Base-by-base conservation (phyloP, 2,797 vertebrate genomes). In the Gouania willdenowi region DNA sequence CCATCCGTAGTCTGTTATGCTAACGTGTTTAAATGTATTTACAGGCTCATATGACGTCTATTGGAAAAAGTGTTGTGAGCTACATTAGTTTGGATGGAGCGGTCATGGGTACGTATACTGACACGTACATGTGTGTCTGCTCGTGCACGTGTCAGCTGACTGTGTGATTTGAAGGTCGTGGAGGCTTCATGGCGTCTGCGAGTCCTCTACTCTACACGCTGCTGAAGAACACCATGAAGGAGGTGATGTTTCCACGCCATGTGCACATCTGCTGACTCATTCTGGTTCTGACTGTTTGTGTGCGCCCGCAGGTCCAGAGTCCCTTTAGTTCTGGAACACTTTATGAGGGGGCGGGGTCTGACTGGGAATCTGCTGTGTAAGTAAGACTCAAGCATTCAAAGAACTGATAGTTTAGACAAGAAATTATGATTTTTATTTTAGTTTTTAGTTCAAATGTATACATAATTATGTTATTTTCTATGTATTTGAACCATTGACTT, bases 81-180 rank as follows among this genome's bases (percentile, higher is more conserved):
- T 99, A 97, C 26, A 92, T 99, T 37, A 98, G 84, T 67, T 72
- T 99, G 82, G 95, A 99, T 53, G 76, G 89, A 39, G 81, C 82
- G 5, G 82, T 98, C 30, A 55, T 90, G 71, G 94, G 96, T 99
- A 75, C 69, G 70, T 77, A 23, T 12, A 9, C 1, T 7, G 12
- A 2, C 4, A 2, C 9, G 24, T 1, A 3, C 3, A 15, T 10
- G 7, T 9, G 5, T 17, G n/a, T 8, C 2, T 11, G 0, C 9
- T 31, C 5, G 11, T 1, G n/a, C 3, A 8, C 8, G n/a, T 27
- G 8, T 8, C 2, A 8, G 5, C 6, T 18, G 7, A 51, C 10
- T 1, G 4, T 14, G 0, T 38, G 32, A 39, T 47, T 2, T 59
- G 3, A 13, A 99, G 96, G 95, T 46, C 39, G 11, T 0, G 58